phyloP scores from a whole-genome alignment of 1,140 invertebrate species.

The Oryctes rhinoceros region DNA sequence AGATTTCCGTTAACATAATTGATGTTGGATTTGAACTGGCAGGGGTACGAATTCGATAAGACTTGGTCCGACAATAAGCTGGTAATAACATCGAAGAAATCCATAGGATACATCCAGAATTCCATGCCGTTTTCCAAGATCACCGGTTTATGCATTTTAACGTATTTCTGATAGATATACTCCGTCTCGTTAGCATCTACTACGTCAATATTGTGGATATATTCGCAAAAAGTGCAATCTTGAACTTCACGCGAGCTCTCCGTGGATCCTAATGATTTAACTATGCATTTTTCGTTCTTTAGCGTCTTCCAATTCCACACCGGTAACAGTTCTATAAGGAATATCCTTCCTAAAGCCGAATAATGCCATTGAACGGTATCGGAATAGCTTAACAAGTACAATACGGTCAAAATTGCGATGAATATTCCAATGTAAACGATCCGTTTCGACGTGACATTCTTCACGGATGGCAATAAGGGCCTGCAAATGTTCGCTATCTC shows the following conservation, averaged over 20 bases:
- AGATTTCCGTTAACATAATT: constrained; percentile 40
- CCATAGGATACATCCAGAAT: constrained; percentile 44
- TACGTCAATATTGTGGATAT: constrained; percentile 48
- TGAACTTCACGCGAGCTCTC: background rate
- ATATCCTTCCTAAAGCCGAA: constrained; percentile 69
- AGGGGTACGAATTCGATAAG: constrained; percentile 52
- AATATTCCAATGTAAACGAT: constrained; percentile 1
- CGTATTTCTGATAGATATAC: constrained; percentile 47
- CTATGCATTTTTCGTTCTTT: constrained; percentile 77
- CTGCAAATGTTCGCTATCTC: constrained; percentile 75
- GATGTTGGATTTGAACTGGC: constrained; percentile 52
- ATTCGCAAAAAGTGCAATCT: constrained; percentile 55
- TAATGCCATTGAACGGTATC: constrained; percentile 66
- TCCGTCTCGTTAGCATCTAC: constrained; percentile 44
- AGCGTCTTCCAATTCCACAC: constrained; percentile 83
- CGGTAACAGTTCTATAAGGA: constrained; percentile 74
- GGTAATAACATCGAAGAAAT: background rate
- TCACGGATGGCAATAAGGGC: constrained; percentile 64
- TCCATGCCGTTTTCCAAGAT: constrained; percentile 48
- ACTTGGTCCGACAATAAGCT: background rate
- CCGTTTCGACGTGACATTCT: background rate
- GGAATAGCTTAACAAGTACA: constrained; percentile 62
- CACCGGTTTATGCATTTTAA: constrained; percentile 52
- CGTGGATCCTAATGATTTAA: constrained; percentile 44
- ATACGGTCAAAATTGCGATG: constrained; percentile 50